phyloP scores from a whole-genome alignment of 1,140 invertebrate species.

The Anastatus disparis region DNA sequence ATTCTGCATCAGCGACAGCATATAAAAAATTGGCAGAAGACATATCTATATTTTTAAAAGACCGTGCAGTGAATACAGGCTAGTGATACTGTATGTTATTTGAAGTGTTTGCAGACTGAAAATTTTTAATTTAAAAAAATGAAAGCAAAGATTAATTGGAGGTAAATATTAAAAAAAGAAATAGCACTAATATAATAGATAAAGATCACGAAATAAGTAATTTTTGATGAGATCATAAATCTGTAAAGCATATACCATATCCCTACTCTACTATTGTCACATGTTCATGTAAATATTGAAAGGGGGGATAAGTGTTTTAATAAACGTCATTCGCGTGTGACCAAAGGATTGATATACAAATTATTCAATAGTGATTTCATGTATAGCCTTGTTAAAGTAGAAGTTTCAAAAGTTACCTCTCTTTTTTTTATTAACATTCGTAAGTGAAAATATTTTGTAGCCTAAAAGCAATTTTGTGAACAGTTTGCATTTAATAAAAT shows the following conservation, averaged over 20 bases:
- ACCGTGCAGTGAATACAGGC: slow-evolving; percentile 40
- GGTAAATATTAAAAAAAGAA: slow-evolving; percentile 8
- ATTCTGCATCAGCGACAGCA: slow-evolving; percentile 69
- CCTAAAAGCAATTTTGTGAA: too few relatives aligned
- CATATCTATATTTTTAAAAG: slow-evolving; percentile 65
- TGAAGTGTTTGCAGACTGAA: not conserved
- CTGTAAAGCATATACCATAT: too few relatives aligned
- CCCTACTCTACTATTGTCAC: slow-evolving; percentile 26
- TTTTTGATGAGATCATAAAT: too few relatives aligned
- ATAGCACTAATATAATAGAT: too few relatives aligned
- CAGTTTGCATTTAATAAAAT: too few relatives aligned
- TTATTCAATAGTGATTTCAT: not conserved
- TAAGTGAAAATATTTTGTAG: slow-evolving; percentile 8
- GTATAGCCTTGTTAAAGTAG: not conserved
- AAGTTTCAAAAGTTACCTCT: not conserved
- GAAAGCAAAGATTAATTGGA: not conserved
- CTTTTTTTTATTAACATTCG: not conserved
- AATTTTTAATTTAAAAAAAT: not conserved
- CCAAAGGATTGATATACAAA: not conserved
- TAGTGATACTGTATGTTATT: not conserved
- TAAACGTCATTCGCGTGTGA: not conserved
- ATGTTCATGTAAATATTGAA: slow-evolving; percentile 13
- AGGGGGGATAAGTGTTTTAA: slow-evolving; percentile 24
- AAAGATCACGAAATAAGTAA: too few relatives aligned
- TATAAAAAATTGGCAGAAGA: slow-evolving; percentile 70